Base-by-base conservation (phyloP, 2,888 invertebrate species). In the Therioaphis trifolii region DNA sequence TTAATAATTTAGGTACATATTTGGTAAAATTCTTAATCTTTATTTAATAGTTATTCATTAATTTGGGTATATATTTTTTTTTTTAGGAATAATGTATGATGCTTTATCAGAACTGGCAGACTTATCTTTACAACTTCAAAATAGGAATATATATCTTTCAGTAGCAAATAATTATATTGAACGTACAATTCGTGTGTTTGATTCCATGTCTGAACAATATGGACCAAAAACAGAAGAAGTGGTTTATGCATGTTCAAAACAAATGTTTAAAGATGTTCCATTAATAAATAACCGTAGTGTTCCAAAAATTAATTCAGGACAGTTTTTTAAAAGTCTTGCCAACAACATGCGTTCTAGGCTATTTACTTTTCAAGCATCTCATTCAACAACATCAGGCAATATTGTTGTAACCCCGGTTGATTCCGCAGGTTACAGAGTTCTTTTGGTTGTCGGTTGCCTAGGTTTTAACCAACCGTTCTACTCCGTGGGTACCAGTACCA, bases 191-290 rank as follows among this genome's bases (percentile, higher is more conserved):
- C 14, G 69, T 46, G 46, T 63, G 18, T 72, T 72, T 72, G 52
- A 72, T 72, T 72, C 72, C 43, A 71, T 72, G 72, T 52, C 52
- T 21, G 52, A 72, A 52, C 27, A 29, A 4, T 29, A 52, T 72
- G 72, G 72, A 72, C 52, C 72, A 72, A 72, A 72, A 72, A 52
- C 72, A 72, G 49, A 72, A 72, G 72, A 72, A 52, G 72, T 52
- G 15, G 21, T 72, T 49, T n/a, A 72, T 72, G 72, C 72, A 29
- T 49, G 29, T 49, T 52, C 72, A 52, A 49, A 52, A 52, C 5
- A 52, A 72, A 72, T 72, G 52, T 72, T 52, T 52, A 72, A 72
- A 52, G 52, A 52, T 52, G n/a, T 72, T 52, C 29, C n/a, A 4
- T 72, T 72, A 29, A 69, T 43, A 69, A 69, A 69, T 46, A 69